Evolutionary conservation across 2,797 vertebrate genomes (phyloP).

Genomic region (Alca torda): DNA sequence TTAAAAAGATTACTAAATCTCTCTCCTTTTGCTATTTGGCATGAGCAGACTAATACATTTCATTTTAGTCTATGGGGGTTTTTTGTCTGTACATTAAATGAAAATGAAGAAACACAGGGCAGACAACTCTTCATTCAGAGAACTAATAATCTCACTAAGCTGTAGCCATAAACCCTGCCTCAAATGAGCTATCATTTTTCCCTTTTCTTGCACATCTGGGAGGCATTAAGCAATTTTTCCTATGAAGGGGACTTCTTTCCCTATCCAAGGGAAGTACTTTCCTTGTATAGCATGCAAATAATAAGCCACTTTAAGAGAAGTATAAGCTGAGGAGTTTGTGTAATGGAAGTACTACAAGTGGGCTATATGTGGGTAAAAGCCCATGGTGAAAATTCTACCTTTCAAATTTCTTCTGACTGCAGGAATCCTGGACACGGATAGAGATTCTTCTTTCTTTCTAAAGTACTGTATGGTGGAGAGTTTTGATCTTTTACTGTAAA

Average conservation of each 20-base stretch:
- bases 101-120: slow-evolving; percentile 45
- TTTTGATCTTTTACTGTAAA: background rate
- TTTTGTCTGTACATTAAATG: slow-evolving; percentile 49
- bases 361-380: background rate
- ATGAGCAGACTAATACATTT: slow-evolving; percentile 29
- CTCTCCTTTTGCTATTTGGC: slow-evolving; percentile 38
- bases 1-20: slow-evolving; percentile 41
- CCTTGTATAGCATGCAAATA: slow-evolving; percentile 39
- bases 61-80: background rate
- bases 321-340: slow-evolving; percentile 13
- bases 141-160: slow-evolving; percentile 59
- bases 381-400: slow-evolving; percentile 20
- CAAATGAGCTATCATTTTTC: slow-evolving; percentile 36
- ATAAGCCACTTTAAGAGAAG: slow-evolving; percentile 57
- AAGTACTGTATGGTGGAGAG: background rate
- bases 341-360: background rate
- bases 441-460: background rate
- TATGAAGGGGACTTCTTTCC: slow-evolving; percentile 35
- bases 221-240: slow-evolving; percentile 67
- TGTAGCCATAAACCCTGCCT: slow-evolving; percentile 37
- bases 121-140: slow-evolving; percentile 50
- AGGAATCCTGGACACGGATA: background rate
- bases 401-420: background rate
- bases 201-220: slow-evolving; percentile 65
- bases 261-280: slow-evolving; percentile 54